A percentile compares a stretch with the other conserved stretches of the same genome.
These are phyloP conservation scores for Agapostemon virescens DNA, from an alignment of 2,888 invertebrate species.

Conservation along the genomic window DNA sequence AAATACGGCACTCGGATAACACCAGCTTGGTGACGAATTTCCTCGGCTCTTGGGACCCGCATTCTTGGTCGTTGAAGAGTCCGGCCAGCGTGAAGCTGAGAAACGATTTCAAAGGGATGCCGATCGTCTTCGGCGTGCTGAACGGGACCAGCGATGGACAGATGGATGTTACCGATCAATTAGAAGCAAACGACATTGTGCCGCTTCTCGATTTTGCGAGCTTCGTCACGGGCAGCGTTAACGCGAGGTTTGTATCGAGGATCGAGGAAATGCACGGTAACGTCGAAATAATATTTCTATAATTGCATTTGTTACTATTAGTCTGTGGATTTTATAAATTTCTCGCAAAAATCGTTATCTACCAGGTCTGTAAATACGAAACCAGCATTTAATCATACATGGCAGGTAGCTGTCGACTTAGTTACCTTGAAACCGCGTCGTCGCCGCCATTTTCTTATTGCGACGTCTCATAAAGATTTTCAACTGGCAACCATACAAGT, in stretches of 20 bases:
- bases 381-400: no score
- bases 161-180: constrained; percentile 75
- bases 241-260: constrained; percentile 81
- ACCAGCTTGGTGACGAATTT: constrained; percentile 72
- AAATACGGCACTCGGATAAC: constrained; percentile 75
- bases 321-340: no score
- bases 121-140: constrained; percentile 80
- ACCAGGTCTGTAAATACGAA: no score
- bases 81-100: constrained; percentile 73
- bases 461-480: no score
- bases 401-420: no score
- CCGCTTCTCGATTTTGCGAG: constrained; percentile 80
- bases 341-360: no score
- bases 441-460: no score
- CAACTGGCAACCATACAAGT: no score
- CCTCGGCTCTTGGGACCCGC: constrained; percentile 76
- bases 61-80: constrained; percentile 60
- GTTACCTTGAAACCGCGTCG: no score
- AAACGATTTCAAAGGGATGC: constrained; percentile 73
- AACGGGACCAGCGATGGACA: constrained; percentile 81
- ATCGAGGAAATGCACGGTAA: no score
- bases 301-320: no score
- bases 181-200: constrained; percentile 81
- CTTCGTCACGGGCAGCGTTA: constrained; percentile 82
- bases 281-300: no score